A percentile compares a stretch with the other conserved stretches of the same genome.
These are phyloP conservation scores for Ochropacha duplaris DNA, from an alignment of 2,888 invertebrate genomes.

Conservation along the genomic window DNA sequence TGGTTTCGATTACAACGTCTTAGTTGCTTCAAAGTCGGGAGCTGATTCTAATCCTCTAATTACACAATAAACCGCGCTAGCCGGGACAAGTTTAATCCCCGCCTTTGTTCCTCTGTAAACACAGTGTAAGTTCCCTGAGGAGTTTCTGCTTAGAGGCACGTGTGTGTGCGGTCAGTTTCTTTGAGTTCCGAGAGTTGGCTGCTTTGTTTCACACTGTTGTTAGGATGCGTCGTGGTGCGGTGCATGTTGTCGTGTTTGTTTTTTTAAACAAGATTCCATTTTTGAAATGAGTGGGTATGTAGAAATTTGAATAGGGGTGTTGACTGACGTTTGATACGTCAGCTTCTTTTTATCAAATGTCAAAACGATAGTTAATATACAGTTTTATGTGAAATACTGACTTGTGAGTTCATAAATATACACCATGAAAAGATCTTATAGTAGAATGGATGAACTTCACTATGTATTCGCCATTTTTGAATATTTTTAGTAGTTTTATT, in stretches of 20 bases:
- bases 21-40: slow-evolving; percentile 15
- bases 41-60: slow-evolving; percentile 34
- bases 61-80: slow-evolving; percentile 35
- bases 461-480: no score
- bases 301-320: no score
- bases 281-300: neutral
- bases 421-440: no score
- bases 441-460: no score
- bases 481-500: no score
- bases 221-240: neutral
- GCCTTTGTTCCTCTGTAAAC: slow-evolving; percentile 35
- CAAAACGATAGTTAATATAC: no score
- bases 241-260: neutral
- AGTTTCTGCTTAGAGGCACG: slow-evolving; percentile 32
- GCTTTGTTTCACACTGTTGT: neutral
- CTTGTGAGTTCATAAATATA: no score
- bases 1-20: neutral
- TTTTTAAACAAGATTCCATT: neutral
- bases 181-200: slow-evolving; percentile 26
- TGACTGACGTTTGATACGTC: no score
- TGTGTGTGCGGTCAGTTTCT: slow-evolving; percentile 37
- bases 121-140: slow-evolving; percentile 28
- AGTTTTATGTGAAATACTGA: no score
- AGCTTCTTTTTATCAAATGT: no score
- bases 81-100: slow-evolving; percentile 30